phyloP scores from a whole-genome alignment of 2,797 vertebrate genomes.

The Typhlichthys subterraneus region DNA sequence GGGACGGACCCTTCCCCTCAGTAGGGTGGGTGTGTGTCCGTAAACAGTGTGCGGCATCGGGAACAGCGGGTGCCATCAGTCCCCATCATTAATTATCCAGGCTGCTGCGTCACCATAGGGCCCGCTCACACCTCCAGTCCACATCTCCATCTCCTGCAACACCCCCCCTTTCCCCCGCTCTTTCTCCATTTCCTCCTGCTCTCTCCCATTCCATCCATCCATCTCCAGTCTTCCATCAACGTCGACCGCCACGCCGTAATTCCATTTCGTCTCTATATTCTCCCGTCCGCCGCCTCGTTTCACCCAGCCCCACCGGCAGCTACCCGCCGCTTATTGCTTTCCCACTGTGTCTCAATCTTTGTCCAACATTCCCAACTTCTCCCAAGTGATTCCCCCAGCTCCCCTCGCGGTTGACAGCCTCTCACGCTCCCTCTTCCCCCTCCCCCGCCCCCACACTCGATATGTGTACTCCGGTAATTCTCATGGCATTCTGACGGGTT shows the following conservation, averaged over 20 bases:
- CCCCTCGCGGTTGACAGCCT: no score
- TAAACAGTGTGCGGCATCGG: constrained; percentile 68
- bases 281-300: constrained; percentile 37
- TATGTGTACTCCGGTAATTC: constrained; percentile 38
- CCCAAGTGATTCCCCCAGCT: constrained; percentile 24
- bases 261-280: constrained; percentile 34
- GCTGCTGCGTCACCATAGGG: constrained; percentile 63
- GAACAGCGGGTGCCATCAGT: constrained; percentile 74
- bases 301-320: constrained; percentile 27
- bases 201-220: constrained; percentile 42
- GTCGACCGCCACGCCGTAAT: constrained; percentile 27
- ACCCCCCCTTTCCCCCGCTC: constrained; percentile 28
- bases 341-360: constrained; percentile 57
- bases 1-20: constrained; percentile 45
- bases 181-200: constrained; percentile 36
- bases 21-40: constrained; percentile 28
- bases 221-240: constrained; percentile 45
- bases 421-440: constrained; percentile 26
- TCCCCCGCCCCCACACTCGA: constrained; percentile 34
- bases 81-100: constrained; percentile 73
- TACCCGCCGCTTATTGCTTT: constrained; percentile 40
- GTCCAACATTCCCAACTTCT: constrained; percentile 37
- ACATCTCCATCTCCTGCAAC: constrained; percentile 55
- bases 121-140: constrained; percentile 54
- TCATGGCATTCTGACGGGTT: constrained; percentile 48